Evolutionary conservation across 2,797 vertebrate species (phyloP).

Genomic region (Lepus townsendii): DNA sequence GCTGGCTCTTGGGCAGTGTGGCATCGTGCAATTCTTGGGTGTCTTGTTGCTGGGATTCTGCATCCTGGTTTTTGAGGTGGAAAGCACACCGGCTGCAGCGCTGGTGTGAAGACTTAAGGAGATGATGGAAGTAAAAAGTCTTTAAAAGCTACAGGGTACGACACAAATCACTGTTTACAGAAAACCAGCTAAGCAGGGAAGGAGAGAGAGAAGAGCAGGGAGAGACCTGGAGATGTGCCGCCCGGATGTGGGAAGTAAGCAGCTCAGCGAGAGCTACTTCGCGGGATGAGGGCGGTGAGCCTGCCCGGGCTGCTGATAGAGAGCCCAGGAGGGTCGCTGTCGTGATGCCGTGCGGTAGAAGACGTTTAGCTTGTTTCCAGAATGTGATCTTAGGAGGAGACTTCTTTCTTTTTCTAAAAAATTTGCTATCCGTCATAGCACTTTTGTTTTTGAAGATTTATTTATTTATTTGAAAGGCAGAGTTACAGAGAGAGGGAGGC

Average conservation of each 20-base stretch:
- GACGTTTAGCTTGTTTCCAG: not conserved
- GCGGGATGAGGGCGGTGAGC: not conserved
- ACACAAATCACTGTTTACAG: slow-evolving; percentile 34
- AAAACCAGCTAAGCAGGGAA: slow-evolving; percentile 12
- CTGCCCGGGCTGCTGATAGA: not conserved
- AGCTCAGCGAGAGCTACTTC: not conserved
- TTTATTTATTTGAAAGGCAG: no score
- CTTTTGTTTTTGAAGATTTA: no score
- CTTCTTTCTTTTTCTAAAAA: not conserved
- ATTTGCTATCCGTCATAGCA: not conserved
- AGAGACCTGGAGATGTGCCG: not conserved
- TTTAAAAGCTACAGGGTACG: slow-evolving; percentile 13
- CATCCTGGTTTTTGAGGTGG: not conserved
- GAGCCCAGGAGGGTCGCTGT: not conserved
- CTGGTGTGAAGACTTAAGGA: not conserved
- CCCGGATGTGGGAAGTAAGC: not conserved
- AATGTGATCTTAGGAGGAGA: not conserved
- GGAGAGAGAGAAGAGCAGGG: not conserved
- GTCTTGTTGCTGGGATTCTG: not conserved
- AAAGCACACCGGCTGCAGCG: not conserved
- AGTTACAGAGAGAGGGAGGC: no score
- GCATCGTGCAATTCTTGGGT: not conserved
- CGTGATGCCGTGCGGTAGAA: not conserved
- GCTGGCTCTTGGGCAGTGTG: not conserved
- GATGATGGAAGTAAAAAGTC: not conserved